Evolutionary conservation across 2,113 vertebrate genomes (phyloP).

Genomic region (Acanthisitta chloris): DNA sequence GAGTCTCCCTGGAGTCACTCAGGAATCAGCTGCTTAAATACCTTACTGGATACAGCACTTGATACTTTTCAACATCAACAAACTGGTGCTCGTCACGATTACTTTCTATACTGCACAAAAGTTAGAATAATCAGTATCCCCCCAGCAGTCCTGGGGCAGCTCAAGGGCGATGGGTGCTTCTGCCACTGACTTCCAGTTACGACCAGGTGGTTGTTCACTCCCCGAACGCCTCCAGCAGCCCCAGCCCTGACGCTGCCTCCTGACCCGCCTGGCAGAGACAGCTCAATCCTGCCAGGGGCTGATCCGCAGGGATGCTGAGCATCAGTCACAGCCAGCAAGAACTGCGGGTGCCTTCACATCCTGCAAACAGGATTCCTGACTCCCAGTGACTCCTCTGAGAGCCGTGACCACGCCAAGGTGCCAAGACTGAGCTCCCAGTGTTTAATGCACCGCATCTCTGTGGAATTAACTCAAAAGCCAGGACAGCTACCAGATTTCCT

Average conservation of each 20-base stretch:
- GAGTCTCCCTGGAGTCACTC: neutral
- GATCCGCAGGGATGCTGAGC: neutral
- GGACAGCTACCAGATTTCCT: neutral
- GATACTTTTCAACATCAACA: neutral
- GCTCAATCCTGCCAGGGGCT: neutral
- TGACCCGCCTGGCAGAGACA: rapidly evolving
- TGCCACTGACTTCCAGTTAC: neutral
- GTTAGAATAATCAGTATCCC: neutral
- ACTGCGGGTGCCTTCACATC: neutral
- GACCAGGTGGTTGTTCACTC: neutral
- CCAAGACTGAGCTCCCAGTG: neutral
- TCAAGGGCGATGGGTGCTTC: neutral
- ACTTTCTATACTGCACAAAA: neutral
- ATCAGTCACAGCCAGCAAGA: neutral
- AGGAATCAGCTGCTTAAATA: neutral
- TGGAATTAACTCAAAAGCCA: slow-evolving; percentile 10
- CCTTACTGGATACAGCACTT: neutral
- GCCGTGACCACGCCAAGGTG: neutral
- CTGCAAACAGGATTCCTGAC: neutral
- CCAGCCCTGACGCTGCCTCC: neutral
- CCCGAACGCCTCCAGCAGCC: neutral
- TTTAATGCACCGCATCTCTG: neutral
- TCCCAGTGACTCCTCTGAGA: neutral
- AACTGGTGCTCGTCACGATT: rapidly evolving
- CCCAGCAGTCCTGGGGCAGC: neutral